Evolutionary conservation across 2,113 vertebrate genomes (phyloP).

Genomic region (Myotis davidii): DNA sequence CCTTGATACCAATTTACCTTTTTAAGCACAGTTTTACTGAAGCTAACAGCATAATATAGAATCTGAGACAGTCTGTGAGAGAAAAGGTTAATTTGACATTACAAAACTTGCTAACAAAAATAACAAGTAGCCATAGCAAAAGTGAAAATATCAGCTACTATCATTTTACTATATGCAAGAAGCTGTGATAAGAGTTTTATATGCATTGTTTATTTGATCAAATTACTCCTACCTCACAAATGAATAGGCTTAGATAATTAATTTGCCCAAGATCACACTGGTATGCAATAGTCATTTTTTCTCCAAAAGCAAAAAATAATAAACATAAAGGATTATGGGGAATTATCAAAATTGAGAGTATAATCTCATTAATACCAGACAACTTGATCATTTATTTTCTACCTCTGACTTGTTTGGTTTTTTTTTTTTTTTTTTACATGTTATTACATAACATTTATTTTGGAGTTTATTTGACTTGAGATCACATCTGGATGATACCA

Average conservation of each 20-base stretch:
- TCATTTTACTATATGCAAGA: neutral
- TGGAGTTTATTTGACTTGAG: neutral
- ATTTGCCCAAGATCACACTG: neutral
- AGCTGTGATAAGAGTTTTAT: neutral
- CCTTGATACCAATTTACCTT: neutral
- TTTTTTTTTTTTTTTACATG: neutral
- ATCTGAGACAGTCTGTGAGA: neutral
- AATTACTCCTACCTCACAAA: neutral
- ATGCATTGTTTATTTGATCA: neutral
- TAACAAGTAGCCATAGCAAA: neutral
- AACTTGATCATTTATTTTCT: neutral
- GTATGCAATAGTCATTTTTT: neutral
- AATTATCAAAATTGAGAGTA: neutral
- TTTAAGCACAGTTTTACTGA: neutral
- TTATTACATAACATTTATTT: neutral
- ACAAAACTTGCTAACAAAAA: neutral
- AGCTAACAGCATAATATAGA: neutral
- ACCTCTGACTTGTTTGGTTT: neutral
- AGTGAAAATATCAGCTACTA: neutral
- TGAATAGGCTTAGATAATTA: neutral
- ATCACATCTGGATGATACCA: neutral
- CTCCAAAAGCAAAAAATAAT: neutral
- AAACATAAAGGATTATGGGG: neutral
- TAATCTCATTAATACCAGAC: neutral
- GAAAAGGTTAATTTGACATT: neutral